Evolutionary conservation across 1,140 invertebrate genomes (phyloP), one percentile per base, ranked within the genome.

Genomic region (Bombus sylvicola): DNA sequence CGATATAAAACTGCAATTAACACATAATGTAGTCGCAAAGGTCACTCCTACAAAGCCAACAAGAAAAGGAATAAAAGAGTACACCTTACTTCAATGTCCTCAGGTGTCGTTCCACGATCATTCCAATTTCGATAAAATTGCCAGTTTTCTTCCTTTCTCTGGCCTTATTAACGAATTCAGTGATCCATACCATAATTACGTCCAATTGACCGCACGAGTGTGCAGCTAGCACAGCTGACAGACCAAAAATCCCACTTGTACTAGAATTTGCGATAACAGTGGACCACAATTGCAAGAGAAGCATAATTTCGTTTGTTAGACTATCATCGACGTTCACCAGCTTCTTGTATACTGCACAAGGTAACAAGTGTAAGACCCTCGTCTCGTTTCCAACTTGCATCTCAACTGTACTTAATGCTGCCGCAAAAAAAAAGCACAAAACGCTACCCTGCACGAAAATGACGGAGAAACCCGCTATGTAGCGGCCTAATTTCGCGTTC

Each of bases 191-290:
- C 68, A 87, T 81, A 3, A 91, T 43, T 2, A 93, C 81, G 15
- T 87, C 74, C 18, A 92, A 47, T 28, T 93, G 91, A 6, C 90
- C 91, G 34, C 88, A 89, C 0, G 90, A 87, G n/a, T 93, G 92
- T 22, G 78, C 71, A 0, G 89, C 88, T 15, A 92, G 82, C 2
- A 90, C 78, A 0, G 81, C 82, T 3, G 87, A 88, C 5, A 92
- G 34, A 57, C 88, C 87, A 34, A 77, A 89, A 0, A 86, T 62
- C 4, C 74, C 77, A 10, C 81, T 76, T 4, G 43, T 41, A 1
- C 87, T 82, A 3, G 89, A 87, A n/a, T 89, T 88, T 2, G 88
- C 81, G 8, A 91, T 81, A 25, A 90, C 62, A 3, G 79, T 86
- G 0, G 86, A 88, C 0, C 91, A 34, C 25, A n/a, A 85, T 57